Evolutionary conservation across 2,113 vertebrate genomes (phyloP), one percentile per base, ranked within the genome.

Genomic region (Helogale parvula): DNA sequence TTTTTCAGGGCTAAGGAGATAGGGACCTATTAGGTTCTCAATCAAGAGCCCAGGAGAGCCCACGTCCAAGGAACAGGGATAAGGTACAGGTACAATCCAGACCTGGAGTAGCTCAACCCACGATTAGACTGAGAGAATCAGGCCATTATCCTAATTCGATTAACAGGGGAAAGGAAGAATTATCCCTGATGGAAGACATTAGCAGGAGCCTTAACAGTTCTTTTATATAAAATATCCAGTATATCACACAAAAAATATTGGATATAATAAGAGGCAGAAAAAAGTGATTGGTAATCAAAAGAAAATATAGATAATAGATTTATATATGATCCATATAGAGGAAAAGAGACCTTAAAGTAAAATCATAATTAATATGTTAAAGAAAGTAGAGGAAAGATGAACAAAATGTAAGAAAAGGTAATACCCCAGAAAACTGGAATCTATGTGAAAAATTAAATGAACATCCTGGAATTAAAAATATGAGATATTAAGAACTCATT

Each of bases 361-460:
- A 50, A 63, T 11, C 5, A 15, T 66, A 83, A n/a, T 54, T 65
- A 92, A 52, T 47, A 63, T 3, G 9, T 85, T 69, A 66, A 90
- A 92, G 50, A 92, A 63, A 92, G 76, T 27, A 71, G 33, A 82
- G 41, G 23, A 74, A 72, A 74, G 14, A 82, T 66, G 5, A 87
- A 80, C 29, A 87, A 74, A 88, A 92, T 87, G 7, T 74, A 87
- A 82, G 52, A 95, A 92, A 88, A 92, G 41, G 74, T 79, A 91
- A 79, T 13, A 50, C 6, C n/a, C 27, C 23, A 88, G 54, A 82
- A 72, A 92, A 79, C 21, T 50, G 15, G 7, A 54, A 66, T 41
- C 54, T 74, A 82, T 41, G 88, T 38, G 82, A 91, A 47, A 81
- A 92, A 66, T 54, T n/a, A 88, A 87, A 88, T 45, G 66, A 31